Base-by-base conservation (phyloP, 1,140 invertebrate species). In the Diorhabda elongata region DNA sequence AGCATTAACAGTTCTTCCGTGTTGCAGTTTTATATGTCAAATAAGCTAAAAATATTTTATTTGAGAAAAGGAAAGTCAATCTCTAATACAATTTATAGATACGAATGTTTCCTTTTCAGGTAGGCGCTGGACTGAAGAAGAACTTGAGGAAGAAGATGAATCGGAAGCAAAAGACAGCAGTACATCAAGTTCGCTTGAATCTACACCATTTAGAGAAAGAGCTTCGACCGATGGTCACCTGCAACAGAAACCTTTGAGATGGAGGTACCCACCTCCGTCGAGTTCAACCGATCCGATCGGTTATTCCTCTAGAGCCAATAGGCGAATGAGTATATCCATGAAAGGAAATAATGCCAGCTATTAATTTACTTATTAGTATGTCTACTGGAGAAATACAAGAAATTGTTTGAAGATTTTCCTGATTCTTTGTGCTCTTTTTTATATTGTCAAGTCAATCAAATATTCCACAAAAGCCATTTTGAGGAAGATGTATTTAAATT, bases 151-250 rank as follows among this genome's bases (percentile, higher is more conserved):
- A 67, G 47, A 65, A 58, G 64, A 65, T 11, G 78, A 80, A 73
- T 64, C 70, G 11, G 78, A 80, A 66, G 77, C 73, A 56, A 79
- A 77, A 67, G 76, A 73, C 3, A 75, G 74, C 57, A 68, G 61
- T 8, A 74, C 73, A 26, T 73, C 70, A 6, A 77, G 73, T 74
- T 64, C 72, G 71, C 68, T 72, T 0, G 69, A 69, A 52, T 67
- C 80, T 60, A 74, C 78, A 47, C 86, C 85, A 58, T 89, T 89
- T 76, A 81, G 87, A 63, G 83, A 82, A 68, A 78, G 88, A 60
- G 88, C 88, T 6, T 88, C 84, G 9, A 89, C 88, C 0, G 88
- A 89, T 67, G 87, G 87, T 0, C 84, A 85, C 60, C 67, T 86
- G 7, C 83, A 84, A 5, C 76, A 83, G 41, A 76, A 80, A 44